Evolutionary conservation across 2,113 vertebrate species (phyloP).

Genomic region (Microtus ochrogaster): DNA sequence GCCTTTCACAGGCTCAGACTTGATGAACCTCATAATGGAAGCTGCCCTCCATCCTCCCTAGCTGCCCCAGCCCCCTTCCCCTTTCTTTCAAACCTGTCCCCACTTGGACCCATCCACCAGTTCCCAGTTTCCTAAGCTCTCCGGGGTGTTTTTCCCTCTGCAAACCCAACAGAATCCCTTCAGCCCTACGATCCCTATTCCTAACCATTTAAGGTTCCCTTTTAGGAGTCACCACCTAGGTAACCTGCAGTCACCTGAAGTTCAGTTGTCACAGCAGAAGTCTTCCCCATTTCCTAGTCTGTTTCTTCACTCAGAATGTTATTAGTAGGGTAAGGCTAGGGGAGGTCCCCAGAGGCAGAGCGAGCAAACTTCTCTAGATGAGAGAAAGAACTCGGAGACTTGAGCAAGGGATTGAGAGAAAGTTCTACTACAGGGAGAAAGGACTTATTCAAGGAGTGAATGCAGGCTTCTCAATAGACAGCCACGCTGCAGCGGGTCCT

Average conservation of each 20-base stretch:
- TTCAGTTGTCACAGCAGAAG: neutral
- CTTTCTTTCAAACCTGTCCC: neutral
- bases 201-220: neutral
- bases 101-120: neutral
- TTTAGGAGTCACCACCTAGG: no score
- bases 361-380: neutral
- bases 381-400: neutral
- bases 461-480: neutral
- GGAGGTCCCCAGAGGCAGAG: neutral
- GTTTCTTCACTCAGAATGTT: neutral
- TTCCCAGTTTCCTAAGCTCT: neutral
- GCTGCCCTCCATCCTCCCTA: rapidly evolving
- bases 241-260: neutral
- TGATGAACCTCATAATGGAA: neutral
- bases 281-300: neutral
- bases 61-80: no score
- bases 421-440: neutral
- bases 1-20: neutral
- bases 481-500: no score
- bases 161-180: rapidly evolving
- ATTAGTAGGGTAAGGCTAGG: neutral
- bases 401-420: neutral
- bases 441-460: neutral
- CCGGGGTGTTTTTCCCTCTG: neutral
- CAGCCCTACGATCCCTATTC: no score